Conservation (phyloP, 2,888 invertebrate species). For the Sacculina carcini region DNA sequence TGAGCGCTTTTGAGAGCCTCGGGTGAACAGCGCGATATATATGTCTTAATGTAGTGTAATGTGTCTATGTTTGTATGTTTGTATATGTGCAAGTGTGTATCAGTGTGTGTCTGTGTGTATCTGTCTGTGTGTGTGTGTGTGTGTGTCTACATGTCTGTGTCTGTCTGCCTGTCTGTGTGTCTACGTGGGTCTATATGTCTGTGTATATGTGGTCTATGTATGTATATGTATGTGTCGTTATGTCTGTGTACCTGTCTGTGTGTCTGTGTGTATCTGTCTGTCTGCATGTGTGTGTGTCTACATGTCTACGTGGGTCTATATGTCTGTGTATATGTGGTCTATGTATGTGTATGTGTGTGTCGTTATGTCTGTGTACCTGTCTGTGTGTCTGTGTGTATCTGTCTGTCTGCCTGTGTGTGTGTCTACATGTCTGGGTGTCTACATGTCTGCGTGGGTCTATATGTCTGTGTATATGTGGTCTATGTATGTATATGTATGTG, state of each 20-base stretch:
- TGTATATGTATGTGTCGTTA: constrained; percentile 5
- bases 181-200: constrained; percentile 2
- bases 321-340: constrained; percentile 1
- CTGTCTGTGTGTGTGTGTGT: constrained; percentile 1
- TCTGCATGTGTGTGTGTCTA: background rate
- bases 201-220: constrained; percentile 4
- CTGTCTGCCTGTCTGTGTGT: background rate
- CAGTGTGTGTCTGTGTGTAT: constrained; percentile 1
- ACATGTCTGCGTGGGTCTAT: background rate
- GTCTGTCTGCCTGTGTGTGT: background rate
- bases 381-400: background rate
- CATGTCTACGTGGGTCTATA: background rate
- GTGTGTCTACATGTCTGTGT: background rate
- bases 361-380: background rate
- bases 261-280: too few species aligned
- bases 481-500: background rate
- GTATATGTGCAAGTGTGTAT: too few species aligned
- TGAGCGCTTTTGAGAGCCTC: too few species aligned
- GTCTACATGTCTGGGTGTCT: background rate
- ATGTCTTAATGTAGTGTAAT: background rate
- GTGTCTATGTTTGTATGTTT: constrained; percentile 4
- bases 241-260: background rate
- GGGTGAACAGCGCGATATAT: too few species aligned
- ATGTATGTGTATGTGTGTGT: too few species aligned
- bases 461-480: background rate